These are phyloP conservation scores for Corythaeola cristata DNA, from an alignment of 2,113 vertebrate species.

Conservation along the genomic window DNA sequence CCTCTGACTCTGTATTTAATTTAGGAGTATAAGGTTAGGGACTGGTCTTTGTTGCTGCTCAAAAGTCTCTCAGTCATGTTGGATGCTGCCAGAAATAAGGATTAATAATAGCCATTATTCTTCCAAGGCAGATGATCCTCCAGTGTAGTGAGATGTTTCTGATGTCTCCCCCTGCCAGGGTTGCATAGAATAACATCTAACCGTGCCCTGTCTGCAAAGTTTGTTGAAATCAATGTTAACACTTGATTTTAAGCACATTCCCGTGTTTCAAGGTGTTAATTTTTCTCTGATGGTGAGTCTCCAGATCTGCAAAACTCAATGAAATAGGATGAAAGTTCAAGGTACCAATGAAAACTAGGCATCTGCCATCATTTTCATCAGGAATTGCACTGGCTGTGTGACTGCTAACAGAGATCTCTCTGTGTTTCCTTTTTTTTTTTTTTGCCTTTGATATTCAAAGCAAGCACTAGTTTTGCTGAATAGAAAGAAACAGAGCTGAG, in stretches of 20 bases:
- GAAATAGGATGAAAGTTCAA: not conserved
- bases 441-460: conserved; percentile 37
- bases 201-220: not conserved
- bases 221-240: not conserved
- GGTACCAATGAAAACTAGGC: not conserved
- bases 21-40: not conserved
- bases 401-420: conserved; percentile 55
- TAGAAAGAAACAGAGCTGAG: conserved; percentile 34
- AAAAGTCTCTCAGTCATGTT: not conserved
- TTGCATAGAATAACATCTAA: not conserved
- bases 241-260: not conserved
- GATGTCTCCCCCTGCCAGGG: conserved; percentile 22
- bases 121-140: not conserved
- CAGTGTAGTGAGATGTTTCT: not conserved
- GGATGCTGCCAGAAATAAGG: not conserved
- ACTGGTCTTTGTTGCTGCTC: not conserved
- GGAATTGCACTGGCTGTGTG: conserved; percentile 26
- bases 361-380: not conserved
- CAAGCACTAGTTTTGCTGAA: conserved; percentile 22
- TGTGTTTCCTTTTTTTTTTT: not conserved
- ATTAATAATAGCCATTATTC: not conserved
- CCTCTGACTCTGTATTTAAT: not conserved
- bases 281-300: not conserved
- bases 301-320: not conserved
- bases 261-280: not conserved